Evolutionary conservation across 2,888 invertebrate genomes (phyloP).

Genomic region (Globia sparganii): DNA sequence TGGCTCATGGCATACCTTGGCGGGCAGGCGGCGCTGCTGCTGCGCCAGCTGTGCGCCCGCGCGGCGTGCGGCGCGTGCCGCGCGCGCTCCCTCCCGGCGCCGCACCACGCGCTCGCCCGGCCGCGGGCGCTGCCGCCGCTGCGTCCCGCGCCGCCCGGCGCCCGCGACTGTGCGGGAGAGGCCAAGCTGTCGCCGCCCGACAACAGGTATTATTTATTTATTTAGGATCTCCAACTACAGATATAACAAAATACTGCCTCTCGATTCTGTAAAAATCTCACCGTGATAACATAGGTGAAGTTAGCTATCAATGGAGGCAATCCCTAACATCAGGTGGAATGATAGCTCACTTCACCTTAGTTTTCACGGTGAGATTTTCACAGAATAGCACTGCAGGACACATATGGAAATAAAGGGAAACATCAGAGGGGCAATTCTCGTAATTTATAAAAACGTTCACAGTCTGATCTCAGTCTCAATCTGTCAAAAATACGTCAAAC

Average conservation of each 20-base stretch:
- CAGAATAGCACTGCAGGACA: too few relatives aligned
- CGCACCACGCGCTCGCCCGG: conserved; percentile 69
- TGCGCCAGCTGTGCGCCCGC: conserved; percentile 73
- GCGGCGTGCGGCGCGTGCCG: conserved; percentile 78
- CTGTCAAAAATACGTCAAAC: too few relatives aligned
- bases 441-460: too few relatives aligned
- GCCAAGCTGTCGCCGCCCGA: conserved; percentile 17
- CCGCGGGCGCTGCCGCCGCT: conserved; percentile 73
- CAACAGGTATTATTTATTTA: conserved; percentile 28
- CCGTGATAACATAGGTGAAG: too few relatives aligned
- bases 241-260: not conserved
- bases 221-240: not conserved
- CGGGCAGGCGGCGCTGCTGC: conserved; percentile 76
- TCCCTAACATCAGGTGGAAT: too few relatives aligned
- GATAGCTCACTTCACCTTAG: too few relatives aligned
- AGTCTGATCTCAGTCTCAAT: too few relatives aligned
- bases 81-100: conserved; percentile 66
- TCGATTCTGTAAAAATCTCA: too few relatives aligned
- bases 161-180: conserved; percentile 57
- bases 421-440: too few relatives aligned
- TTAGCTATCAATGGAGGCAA: too few relatives aligned
- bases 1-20: not conserved
- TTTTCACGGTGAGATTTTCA: too few relatives aligned
- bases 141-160: conserved; percentile 57
- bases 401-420: not conserved